Conservation (phyloP, 2,113 vertebrate genomes). For the Neoarius graeffei region DNA sequence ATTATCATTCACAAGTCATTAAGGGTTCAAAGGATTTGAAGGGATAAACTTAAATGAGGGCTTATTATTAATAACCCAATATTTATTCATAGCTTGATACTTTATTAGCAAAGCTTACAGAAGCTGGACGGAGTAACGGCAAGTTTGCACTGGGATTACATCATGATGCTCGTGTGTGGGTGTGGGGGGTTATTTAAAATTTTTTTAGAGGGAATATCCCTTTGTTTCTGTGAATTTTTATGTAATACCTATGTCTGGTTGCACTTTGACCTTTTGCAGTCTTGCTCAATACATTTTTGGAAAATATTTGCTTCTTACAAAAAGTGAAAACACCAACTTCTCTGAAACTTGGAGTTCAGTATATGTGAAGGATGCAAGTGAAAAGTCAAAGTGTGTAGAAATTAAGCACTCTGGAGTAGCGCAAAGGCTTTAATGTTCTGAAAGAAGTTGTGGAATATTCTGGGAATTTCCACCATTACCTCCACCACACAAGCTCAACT, state of each 20-base stretch:
- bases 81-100: conserved; percentile 2
- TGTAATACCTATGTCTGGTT: not conserved
- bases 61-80: conserved; percentile 13
- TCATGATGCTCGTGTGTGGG: not conserved
- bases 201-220: not conserved
- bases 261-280: not conserved
- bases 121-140: not conserved
- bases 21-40: not conserved
- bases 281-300: not conserved
- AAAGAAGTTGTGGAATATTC: not conserved
- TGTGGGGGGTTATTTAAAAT: not conserved
- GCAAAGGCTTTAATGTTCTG: not conserved
- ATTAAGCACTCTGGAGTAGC: not conserved
- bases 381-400: not conserved
- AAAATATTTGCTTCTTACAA: not conserved
- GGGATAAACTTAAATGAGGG: not conserved
- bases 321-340: not conserved
- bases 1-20: not conserved
- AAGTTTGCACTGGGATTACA: conserved; percentile 27
- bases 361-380: not conserved
- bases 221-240: not conserved
- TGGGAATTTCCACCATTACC: conserved; percentile 6
- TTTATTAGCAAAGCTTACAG: conserved; percentile 14
- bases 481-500: not conserved
- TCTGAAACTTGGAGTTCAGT: not conserved